phyloP scores from a whole-genome alignment of 2,888 invertebrate species.

The Pachliopta kotzebuea region DNA sequence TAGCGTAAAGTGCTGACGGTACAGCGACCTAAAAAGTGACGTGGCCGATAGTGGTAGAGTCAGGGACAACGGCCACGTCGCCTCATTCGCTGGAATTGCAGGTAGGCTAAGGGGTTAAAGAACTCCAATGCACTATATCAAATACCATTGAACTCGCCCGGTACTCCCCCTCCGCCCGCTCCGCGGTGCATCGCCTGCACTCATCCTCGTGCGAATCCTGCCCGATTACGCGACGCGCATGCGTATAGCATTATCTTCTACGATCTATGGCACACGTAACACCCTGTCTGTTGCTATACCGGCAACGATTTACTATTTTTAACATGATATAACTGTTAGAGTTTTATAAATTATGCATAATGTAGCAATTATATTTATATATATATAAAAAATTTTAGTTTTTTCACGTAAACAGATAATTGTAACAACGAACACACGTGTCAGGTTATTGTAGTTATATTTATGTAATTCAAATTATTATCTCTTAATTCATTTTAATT shows the following conservation, averaged over 20 bases:
- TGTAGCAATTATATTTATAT: too few relatives aligned
- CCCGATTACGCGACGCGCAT: conserved; percentile 75
- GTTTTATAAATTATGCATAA: too few relatives aligned
- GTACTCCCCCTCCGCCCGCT: conserved; percentile 59
- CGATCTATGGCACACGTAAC: conserved; percentile 54
- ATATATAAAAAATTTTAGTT: too few relatives aligned
- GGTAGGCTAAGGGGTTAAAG: conserved; percentile 81
- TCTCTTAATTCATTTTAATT: too few relatives aligned
- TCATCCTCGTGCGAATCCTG: conserved; percentile 75
- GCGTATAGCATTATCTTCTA: conserved; percentile 70
- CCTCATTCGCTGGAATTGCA: conserved; percentile 79
- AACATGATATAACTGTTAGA: background rate
- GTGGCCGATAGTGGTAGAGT: conserved; percentile 70
- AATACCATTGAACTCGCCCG: conserved; percentile 77
- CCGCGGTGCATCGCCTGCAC: conserved; percentile 61
- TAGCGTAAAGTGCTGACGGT: conserved; percentile 49
- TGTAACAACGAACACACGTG: too few relatives aligned
- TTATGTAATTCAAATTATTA: too few relatives aligned
- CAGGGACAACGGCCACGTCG: conserved; percentile 78
- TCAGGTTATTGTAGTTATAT: too few relatives aligned
- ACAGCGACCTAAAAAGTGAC: conserved; percentile 77
- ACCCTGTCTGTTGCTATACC: conserved; percentile 39
- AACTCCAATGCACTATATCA: conserved; percentile 80
- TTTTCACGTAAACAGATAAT: too few relatives aligned
- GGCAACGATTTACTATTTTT: conserved; percentile 19